phyloP scores from a whole-genome alignment of 2,797 vertebrate species.

The Spatula clypeata region DNA sequence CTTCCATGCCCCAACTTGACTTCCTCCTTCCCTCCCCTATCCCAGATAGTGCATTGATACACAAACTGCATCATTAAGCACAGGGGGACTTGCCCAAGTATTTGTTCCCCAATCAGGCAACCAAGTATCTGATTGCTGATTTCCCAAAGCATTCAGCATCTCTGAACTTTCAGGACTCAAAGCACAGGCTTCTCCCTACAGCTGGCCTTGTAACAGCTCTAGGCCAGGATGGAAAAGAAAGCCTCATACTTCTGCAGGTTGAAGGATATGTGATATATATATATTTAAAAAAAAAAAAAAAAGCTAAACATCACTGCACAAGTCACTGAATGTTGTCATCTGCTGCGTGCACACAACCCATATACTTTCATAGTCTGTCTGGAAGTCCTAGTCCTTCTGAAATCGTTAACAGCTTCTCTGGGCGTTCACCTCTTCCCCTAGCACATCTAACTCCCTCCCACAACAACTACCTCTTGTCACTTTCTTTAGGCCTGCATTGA shows the following conservation, averaged over 20 bases:
- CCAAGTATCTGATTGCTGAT: background rate
- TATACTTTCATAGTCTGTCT: background rate
- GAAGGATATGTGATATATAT: background rate
- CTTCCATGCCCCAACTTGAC: background rate
- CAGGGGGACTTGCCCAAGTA: accelerated
- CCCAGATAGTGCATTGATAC: background rate
- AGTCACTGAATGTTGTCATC: accelerated
- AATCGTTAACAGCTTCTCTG: background rate
- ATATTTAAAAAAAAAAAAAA: too few species aligned
- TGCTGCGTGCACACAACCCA: accelerated
- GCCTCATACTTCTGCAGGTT: background rate
- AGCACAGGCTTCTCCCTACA: background rate
- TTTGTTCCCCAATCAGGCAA: background rate
- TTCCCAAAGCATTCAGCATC: background rate
- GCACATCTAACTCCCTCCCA: background rate
- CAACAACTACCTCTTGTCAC: too few species aligned
- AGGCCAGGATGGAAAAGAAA: background rate
- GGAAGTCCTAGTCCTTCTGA: background rate
- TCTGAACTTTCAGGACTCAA: background rate
- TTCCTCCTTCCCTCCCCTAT: background rate
- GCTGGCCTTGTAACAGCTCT: background rate
- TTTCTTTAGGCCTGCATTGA: background rate
- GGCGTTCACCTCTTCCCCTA: background rate
- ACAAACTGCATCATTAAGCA: background rate
- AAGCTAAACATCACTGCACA: background rate